Evolutionary conservation across 2,888 invertebrate species (phyloP).

Genomic region (Sarcophaga variegata): DNA sequence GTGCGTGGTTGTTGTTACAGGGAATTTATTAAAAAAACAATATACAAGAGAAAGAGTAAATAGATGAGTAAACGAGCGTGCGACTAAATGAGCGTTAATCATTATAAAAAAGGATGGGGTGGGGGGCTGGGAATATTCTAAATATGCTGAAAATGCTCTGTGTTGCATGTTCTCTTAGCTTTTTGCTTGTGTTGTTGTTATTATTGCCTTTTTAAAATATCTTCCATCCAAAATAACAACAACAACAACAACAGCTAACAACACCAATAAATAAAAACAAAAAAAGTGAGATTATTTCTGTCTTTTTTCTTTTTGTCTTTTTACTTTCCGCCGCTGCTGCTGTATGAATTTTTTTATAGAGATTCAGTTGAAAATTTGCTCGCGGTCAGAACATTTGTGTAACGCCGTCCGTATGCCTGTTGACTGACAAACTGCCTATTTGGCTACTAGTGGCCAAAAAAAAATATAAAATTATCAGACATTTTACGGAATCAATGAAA

Average conservation of each 20-base stretch:
- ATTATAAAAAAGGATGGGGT: not conserved
- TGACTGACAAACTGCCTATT: constrained; percentile 27
- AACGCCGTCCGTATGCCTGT: constrained; percentile 48
- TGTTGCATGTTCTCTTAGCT: constrained; percentile 47
- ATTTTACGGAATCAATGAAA: constrained; percentile 50
- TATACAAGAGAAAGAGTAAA: constrained; percentile 40
- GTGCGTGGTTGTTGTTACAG: constrained; percentile 23
- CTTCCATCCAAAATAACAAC: constrained; percentile 66
- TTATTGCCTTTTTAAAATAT: constrained; percentile 66
- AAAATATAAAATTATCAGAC: constrained; percentile 39
- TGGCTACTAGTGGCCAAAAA: constrained; percentile 4
- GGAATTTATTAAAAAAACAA: constrained; percentile 25
- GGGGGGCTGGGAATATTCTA: constrained; percentile 42
- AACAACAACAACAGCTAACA: constrained; percentile 47
- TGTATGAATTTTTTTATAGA: constrained; percentile 50
- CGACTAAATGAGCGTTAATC: constrained; percentile 29
- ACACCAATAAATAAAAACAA: not conserved
- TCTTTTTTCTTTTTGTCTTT: constrained; percentile 49
- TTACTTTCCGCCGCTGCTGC: constrained; percentile 38
- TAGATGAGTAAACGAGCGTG: constrained; percentile 24
- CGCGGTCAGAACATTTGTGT: constrained; percentile 76
- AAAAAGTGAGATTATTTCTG: constrained; percentile 53
- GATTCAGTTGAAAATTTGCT: constrained; percentile 77
- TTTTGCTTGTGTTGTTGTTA: constrained; percentile 18
- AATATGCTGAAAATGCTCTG: constrained; percentile 29